Conservation (phyloP, 2,797 vertebrate species). For the Macropodus opercularis region DNA sequence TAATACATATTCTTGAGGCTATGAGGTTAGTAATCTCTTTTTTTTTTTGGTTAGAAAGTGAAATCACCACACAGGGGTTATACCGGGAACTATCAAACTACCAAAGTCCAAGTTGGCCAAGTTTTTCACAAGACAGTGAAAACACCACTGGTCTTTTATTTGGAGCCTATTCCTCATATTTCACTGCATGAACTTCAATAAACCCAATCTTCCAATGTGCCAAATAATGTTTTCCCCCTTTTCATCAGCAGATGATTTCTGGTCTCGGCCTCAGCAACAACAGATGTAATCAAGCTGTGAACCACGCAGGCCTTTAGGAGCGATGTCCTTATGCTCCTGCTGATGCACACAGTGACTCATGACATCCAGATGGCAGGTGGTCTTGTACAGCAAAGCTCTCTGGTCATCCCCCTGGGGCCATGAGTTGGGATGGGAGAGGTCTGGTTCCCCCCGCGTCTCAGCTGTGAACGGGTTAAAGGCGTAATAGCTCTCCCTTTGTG, state of each 20-base stretch:
- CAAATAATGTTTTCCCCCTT: conserved; percentile 25
- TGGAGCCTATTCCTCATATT: conserved; percentile 23
- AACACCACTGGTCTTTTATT: conserved; percentile 11
- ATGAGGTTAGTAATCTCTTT: too few species aligned
- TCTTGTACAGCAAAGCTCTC: conserved; percentile 26
- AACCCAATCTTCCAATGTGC: conserved; percentile 25
- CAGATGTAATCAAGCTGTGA: conserved; percentile 49
- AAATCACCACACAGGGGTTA: too few species aligned
- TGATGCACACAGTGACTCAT: conserved; percentile 24
- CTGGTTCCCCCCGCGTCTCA: conserved; percentile 40
- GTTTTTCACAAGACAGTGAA: conserved; percentile 15
- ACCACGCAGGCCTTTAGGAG: conserved; percentile 25
- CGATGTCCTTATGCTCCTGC: conserved; percentile 13
- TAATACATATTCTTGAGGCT: too few species aligned
- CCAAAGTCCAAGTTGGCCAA: conserved; percentile 14
- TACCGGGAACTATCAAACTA: too few species aligned
- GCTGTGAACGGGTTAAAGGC: conserved; percentile 53
- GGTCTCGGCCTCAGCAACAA: conserved; percentile 1
- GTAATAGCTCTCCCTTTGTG: conserved; percentile 43
- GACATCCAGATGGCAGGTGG: conserved; percentile 59
- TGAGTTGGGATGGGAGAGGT: conserved; percentile 8
- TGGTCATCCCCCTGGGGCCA: conserved; percentile 9
- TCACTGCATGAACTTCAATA: conserved; percentile 33
- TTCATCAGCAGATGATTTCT: conserved; percentile 22
- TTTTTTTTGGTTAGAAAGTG: too few species aligned